These are phyloP conservation scores for Onychostoma macrolepis DNA, from an alignment of 2,113 vertebrate species.

Conservation along the genomic window DNA sequence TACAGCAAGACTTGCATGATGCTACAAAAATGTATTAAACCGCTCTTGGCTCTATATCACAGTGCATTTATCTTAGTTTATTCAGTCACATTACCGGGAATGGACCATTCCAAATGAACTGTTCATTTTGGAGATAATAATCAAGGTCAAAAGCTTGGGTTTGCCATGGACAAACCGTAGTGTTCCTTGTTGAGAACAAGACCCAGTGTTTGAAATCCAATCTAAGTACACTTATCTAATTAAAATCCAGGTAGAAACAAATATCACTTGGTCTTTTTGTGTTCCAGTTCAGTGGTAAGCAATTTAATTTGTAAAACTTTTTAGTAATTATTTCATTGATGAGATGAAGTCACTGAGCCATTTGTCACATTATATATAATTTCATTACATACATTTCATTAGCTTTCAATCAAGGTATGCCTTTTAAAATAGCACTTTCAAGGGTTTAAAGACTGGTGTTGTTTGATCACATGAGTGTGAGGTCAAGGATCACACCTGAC, in stretches of 20 bases:
- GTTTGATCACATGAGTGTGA: background rate
- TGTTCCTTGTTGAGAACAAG: background rate
- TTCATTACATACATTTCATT: background rate
- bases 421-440: background rate
- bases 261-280: background rate
- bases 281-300: background rate
- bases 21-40: constrained; percentile 34
- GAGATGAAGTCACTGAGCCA: background rate
- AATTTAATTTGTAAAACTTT: background rate
- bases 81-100: constrained; percentile 37
- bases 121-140: constrained; percentile 49
- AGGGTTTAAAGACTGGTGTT: background rate
- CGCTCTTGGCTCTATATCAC: constrained; percentile 29
- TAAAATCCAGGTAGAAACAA: constrained; percentile 14
- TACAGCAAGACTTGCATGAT: constrained; percentile 42
- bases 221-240: background rate
- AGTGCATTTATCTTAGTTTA: constrained; percentile 57
- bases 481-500: background rate
- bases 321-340: constrained; percentile 21
- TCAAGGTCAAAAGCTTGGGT: constrained; percentile 34
- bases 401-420: background rate
- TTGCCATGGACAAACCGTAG: constrained; percentile 8
- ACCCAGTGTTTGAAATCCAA: background rate
- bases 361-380: background rate
- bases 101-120: constrained; percentile 25